Base-by-base conservation (phyloP, 2,797 vertebrate species). In the Channa striata region DNA sequence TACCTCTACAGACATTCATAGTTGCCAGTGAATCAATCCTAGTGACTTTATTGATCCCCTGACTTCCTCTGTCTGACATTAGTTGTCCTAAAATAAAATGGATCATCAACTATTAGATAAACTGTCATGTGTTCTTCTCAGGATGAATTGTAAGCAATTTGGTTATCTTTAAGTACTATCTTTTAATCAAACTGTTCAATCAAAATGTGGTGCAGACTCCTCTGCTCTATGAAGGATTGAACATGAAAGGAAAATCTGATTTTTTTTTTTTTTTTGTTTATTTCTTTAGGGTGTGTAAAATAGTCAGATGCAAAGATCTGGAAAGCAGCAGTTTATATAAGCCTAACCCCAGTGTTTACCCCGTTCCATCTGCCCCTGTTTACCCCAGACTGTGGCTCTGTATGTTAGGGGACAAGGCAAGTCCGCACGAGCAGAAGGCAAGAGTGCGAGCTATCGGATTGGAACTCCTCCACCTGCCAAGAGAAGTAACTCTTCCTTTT, bases 401-500 rank as follows among this genome's bases (percentile, higher is more conserved):
- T 82, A 74, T 85, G 87, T 84, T 72, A 78, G 58, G 87, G 87
- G 87, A 87, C 83, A 57, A 30, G 49, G 66, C 68, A 78, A 72
- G 84, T 79, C 80, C 75, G 70, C 86, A 77, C 47, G 47, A 72
- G 80, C 89, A 90, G 89, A 88, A 84, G 89, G 90, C 80, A 60
- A 64, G 62, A 74, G 83, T 14, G 46, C 66, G 44, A 84, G 70
- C 78, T 86, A 88, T 74, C 71, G 48, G 73, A 84, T 89, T 77
- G 86, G 91, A 91, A 89, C 87, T 75, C 73, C 74, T 89, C 83
- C 89, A 91, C 90, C 86, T 92, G 91, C 89, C 90, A 91, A 67
- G 80, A 82, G 81, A 78, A 89, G 86, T 88, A 91, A 89, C 86
- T 89, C 88, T 89, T 90, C 79, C 81, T 87, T 92, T 92, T 91